A percentile compares a stretch with the other conserved stretches of the same genome.
Evolutionary conservation across 2,888 invertebrate genomes (phyloP).

Genomic region (Spodoptera littoralis): DNA sequence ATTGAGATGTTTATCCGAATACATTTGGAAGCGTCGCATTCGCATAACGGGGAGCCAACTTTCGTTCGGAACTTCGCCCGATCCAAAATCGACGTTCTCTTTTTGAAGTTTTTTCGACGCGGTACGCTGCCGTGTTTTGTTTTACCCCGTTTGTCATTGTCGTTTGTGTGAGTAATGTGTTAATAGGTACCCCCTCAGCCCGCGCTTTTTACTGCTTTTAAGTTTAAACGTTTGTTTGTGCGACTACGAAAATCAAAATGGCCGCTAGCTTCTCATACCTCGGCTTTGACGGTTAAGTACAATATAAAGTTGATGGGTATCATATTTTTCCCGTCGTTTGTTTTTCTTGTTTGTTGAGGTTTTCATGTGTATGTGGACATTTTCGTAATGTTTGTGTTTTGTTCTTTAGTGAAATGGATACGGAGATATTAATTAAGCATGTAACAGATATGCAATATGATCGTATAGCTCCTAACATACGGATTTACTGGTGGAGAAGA

Average conservation of each 20-base stretch:
- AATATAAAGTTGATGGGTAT: slow-evolving; percentile 27
- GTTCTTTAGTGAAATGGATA: not conserved
- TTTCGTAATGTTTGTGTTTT: not conserved
- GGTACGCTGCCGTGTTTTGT: slow-evolving; percentile 63
- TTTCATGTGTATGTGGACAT: not conserved
- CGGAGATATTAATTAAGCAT: too few relatives aligned
- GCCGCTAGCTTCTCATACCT: slow-evolving; percentile 58
- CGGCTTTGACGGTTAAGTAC: slow-evolving; percentile 28
- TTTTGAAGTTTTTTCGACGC: slow-evolving; percentile 65
- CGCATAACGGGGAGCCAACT: slow-evolving; percentile 56
- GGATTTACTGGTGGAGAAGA: too few relatives aligned
- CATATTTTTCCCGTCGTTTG: slow-evolving; percentile 12
- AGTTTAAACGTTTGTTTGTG: slow-evolving; percentile 69
- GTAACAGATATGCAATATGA: too few relatives aligned
- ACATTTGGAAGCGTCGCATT: slow-evolving; percentile 32
- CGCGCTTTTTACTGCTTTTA: slow-evolving; percentile 66
- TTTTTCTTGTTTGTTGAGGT: not conserved
- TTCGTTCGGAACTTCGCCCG: slow-evolving; percentile 67
- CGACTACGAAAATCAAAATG: slow-evolving; percentile 64
- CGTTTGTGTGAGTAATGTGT: slow-evolving; percentile 72
- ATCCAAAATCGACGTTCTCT: slow-evolving; percentile 66
- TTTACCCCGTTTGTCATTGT: slow-evolving; percentile 70
- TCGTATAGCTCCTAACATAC: too few relatives aligned
- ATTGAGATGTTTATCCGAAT: slow-evolving; percentile 42
- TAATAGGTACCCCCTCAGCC: slow-evolving; percentile 67